Conservation (phyloP, 1,140 invertebrate species). For the Druon quercuslanigerum region DNA sequence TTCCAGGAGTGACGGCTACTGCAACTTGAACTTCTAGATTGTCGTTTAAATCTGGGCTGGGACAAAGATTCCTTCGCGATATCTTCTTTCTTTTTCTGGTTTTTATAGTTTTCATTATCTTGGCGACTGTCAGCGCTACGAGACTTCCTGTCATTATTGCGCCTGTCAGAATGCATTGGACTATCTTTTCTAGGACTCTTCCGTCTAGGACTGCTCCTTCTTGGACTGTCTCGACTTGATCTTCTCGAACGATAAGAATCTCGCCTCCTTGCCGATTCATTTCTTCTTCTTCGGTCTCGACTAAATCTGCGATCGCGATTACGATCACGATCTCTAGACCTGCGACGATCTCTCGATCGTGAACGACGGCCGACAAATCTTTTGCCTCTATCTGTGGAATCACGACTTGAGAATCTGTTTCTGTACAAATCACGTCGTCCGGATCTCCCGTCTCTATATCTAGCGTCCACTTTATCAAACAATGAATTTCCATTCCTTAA, state of each 20-base stretch:
- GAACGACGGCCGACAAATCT: slow-evolving; percentile 57
- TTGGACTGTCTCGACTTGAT: slow-evolving; percentile 59
- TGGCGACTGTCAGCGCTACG: slow-evolving; percentile 54
- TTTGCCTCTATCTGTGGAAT: slow-evolving; percentile 58
- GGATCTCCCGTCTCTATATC: slow-evolving; percentile 53
- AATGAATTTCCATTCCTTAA: slow-evolving; percentile 19
- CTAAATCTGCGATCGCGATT: slow-evolving; percentile 52
- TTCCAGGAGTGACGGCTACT: slow-evolving; percentile 66
- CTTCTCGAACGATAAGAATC: background rate
- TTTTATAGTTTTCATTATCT: slow-evolving; percentile 44
- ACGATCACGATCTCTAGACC: slow-evolving; percentile 53
- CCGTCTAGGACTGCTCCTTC: slow-evolving; percentile 55
- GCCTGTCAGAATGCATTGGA: slow-evolving; percentile 49
- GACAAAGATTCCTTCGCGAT: slow-evolving; percentile 47
- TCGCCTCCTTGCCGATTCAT: background rate
- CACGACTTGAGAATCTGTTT: slow-evolving; percentile 53
- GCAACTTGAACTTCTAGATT: slow-evolving; percentile 62
- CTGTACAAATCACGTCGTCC: slow-evolving; percentile 43
- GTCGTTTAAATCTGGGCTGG: slow-evolving; percentile 66
- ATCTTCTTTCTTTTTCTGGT: slow-evolving; percentile 34
- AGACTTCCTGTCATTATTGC: too few species aligned
- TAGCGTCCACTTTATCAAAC: slow-evolving; percentile 52
- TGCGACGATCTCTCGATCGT: slow-evolving; percentile 63
- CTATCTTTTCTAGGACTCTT: slow-evolving; percentile 55
- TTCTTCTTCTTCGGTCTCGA: slow-evolving; percentile 60